Percentiles rank a stretch among this genome's conserved stretches.
Evolutionary conservation across 2,888 invertebrate genomes (phyloP).

Genomic region (Sericinus montela): DNA sequence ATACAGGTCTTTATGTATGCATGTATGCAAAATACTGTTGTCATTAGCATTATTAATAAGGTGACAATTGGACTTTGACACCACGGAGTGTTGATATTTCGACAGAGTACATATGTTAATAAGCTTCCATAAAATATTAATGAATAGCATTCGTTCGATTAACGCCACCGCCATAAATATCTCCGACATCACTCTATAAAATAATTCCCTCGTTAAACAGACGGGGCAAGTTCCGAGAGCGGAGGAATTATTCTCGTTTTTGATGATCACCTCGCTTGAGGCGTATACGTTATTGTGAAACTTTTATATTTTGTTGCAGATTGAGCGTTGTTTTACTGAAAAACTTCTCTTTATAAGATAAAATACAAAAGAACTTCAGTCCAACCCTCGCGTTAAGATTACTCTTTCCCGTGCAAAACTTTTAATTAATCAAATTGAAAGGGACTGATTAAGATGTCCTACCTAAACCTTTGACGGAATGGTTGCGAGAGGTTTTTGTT

Average conservation of each 20-base stretch:
- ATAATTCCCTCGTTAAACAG: conserved; percentile 46
- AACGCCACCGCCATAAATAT: conserved; percentile 28
- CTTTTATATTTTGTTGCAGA: conserved; percentile 75
- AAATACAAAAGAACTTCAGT: conserved; percentile 73
- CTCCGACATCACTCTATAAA: conserved; percentile 35
- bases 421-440: conserved; percentile 75
- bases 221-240: conserved; percentile 50
- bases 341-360: conserved; percentile 68
- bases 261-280: conserved; percentile 63
- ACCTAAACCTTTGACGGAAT: conserved; percentile 16
- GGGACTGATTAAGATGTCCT: conserved; percentile 30
- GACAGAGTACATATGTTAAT: too few species aligned
- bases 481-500: conserved; percentile 14
- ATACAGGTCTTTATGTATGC: too few species aligned
- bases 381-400: conserved; percentile 68
- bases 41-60: too few species aligned
- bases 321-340: conserved; percentile 73
- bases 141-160: background rate
- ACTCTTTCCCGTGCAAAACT: conserved; percentile 64
- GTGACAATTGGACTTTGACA: too few species aligned
- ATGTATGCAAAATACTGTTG: too few species aligned
- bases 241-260: conserved; percentile 56
- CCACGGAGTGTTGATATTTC: too few species aligned
- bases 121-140: too few species aligned
- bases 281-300: conserved; percentile 74